A percentile compares a stretch with the other conserved stretches of the same genome.
Evolutionary conservation across 2,113 vertebrate genomes (phyloP).

Genomic region (Tetrao urogallus): DNA sequence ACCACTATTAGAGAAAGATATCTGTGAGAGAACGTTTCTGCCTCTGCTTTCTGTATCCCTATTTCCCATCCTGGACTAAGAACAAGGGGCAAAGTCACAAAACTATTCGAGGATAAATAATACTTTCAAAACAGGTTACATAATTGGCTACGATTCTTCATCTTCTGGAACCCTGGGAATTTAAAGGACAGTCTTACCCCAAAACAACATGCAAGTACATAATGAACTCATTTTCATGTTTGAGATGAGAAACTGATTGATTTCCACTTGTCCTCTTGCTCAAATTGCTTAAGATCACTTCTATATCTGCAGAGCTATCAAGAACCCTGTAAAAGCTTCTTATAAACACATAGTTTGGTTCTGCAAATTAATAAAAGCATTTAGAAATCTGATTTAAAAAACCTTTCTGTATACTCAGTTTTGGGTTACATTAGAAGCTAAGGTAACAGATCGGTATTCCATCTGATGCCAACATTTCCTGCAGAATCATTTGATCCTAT

Average conservation of each 20-base stretch:
- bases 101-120: neutral
- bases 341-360: neutral
- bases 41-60: neutral
- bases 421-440: neutral
- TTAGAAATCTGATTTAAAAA: neutral
- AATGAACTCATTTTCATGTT: neutral
- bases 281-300: neutral
- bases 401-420: neutral
- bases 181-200: neutral
- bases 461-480: neutral
- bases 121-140: neutral
- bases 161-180: neutral
- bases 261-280: neutral
- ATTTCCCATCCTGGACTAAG: neutral
- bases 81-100: neutral
- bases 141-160: neutral
- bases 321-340: neutral
- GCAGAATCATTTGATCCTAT: neutral
- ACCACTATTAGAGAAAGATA: neutral
- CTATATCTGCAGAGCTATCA: neutral
- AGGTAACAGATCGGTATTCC: neutral
- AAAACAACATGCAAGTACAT: neutral
- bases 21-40: neutral
- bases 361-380: neutral
- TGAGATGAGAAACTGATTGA: neutral